Evolutionary conservation across 2,113 vertebrate species (phyloP), one percentile per base, ranked within the genome.

Genomic region (Lathamus discolor): DNA sequence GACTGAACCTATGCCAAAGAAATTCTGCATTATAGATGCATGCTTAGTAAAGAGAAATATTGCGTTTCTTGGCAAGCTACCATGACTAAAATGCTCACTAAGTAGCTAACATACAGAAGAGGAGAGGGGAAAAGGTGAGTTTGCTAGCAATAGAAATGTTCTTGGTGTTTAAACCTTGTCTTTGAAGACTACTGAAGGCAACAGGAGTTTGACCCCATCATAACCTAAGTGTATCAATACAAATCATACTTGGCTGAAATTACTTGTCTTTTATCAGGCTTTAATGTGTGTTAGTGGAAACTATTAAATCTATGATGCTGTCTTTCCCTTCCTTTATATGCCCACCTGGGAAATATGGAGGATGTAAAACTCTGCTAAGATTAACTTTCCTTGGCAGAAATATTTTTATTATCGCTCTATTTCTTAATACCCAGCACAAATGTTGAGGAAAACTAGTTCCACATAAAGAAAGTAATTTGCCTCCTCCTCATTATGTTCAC

Each of bases 351-450:
- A 96, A 96, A 96, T 92, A 94, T 28, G 52, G 74, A 73, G 86
- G 85, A 88, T 81, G 77, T 95, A 94, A 96, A 97, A 93, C 86
- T 66, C 88, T 24, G 62, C 73, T 64, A 88, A 82, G 88, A 96
- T 92, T 92, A 93, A 95, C 95, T 92, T 95, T 82, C 86, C 77
- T 82, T 41, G 66, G 86, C 86, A 93, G 88, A 97, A 94, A 96
- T 88, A 93, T 82, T 93, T 96, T 96, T 96, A 96, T 96, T 95
- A 93, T 62, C 62, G 66, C 44, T 86, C 69, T 88, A 72, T 86
- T 96, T 93, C 83, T 86, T 75, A 70, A 86, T 76, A 75, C 35
- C 25, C 23, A 95, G 88, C 86, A 86, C 86, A 89, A 96, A 96
- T 11, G 12, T 37, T 66, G 86, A 76, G 74, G 73, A 62, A 93